Evolutionary conservation across 2,888 invertebrate species (phyloP).

Genomic region (Acanthacorydalis orientalis): DNA sequence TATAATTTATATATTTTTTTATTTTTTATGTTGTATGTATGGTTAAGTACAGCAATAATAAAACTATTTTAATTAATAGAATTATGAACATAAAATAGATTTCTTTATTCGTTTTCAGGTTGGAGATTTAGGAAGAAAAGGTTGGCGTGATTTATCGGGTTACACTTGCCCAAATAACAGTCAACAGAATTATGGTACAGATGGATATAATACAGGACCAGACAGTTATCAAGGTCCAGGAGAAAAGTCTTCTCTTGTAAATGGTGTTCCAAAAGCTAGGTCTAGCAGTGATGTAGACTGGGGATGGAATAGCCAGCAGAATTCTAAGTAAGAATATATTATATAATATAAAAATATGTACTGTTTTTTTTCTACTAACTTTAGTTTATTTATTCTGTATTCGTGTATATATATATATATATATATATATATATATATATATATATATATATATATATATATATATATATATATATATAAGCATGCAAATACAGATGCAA

Average conservation of each 20-base stretch:
- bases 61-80: no score
- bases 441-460: no score
- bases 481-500: no score
- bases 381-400: no score
- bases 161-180: slow-evolving; percentile 12
- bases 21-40: background rate
- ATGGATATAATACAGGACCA: slow-evolving; percentile 17
- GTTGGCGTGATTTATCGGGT: slow-evolving; percentile 34
- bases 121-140: slow-evolving; percentile 46
- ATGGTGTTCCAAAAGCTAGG: slow-evolving; percentile 20
- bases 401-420: no score
- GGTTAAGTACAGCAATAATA: no score
- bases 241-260: slow-evolving; percentile 28
- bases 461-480: no score
- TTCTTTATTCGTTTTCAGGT: slow-evolving; percentile 27
- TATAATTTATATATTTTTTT: slow-evolving; percentile 7
- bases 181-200: slow-evolving; percentile 7
- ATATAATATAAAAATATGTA: no score
- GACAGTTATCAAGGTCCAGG: slow-evolving; percentile 27
- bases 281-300: slow-evolving; percentile 21
- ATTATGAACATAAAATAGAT: background rate
- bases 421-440: no score
- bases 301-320: slow-evolving; percentile 25
- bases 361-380: no score
- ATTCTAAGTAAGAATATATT: slow-evolving; percentile 21